These are phyloP conservation scores for Heliothis peltigera DNA, from an alignment of 2,888 invertebrate species.

Conservation along the genomic window DNA sequence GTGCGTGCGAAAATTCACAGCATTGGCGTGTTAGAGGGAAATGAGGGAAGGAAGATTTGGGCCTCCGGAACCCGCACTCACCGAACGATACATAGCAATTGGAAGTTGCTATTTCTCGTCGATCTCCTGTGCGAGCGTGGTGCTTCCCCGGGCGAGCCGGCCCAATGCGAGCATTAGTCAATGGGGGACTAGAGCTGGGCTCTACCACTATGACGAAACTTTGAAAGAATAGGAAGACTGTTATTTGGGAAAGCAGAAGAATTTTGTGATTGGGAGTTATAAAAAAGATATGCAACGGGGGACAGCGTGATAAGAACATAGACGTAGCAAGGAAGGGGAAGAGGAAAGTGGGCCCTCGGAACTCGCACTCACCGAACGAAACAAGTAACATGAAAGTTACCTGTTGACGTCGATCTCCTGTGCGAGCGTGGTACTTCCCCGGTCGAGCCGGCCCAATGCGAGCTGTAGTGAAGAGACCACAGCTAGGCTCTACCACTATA, in stretches of 20 bases:
- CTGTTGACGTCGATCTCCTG: not conserved
- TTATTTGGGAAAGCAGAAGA: not conserved
- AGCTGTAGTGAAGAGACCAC: conserved; percentile 3
- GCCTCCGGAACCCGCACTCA: not conserved
- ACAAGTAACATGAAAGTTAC: conserved; percentile 5
- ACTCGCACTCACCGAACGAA: conserved; percentile 23
- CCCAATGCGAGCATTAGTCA: not conserved
- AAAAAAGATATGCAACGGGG: too few relatives aligned
- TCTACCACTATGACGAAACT: not conserved
- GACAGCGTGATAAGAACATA: too few relatives aligned
- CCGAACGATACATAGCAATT: not conserved
- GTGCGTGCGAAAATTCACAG: too few relatives aligned
- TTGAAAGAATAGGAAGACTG: not conserved
- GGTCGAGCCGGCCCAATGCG: conserved; percentile 19
- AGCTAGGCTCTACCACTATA: conserved; percentile 14
- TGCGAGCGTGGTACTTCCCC: conserved; percentile 35
- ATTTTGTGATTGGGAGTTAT: not conserved
- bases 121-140: not conserved
- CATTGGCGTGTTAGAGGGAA: not conserved
- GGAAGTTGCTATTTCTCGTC: not conserved
- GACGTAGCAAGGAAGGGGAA: not conserved
- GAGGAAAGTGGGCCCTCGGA: conserved; percentile 5
- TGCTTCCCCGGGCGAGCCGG: conserved; percentile 2
- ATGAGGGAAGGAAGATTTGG: not conserved
- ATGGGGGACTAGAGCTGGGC: not conserved